Evolutionary conservation across 2,113 vertebrate genomes (phyloP).

Genomic region (Anoura caudifer): DNA sequence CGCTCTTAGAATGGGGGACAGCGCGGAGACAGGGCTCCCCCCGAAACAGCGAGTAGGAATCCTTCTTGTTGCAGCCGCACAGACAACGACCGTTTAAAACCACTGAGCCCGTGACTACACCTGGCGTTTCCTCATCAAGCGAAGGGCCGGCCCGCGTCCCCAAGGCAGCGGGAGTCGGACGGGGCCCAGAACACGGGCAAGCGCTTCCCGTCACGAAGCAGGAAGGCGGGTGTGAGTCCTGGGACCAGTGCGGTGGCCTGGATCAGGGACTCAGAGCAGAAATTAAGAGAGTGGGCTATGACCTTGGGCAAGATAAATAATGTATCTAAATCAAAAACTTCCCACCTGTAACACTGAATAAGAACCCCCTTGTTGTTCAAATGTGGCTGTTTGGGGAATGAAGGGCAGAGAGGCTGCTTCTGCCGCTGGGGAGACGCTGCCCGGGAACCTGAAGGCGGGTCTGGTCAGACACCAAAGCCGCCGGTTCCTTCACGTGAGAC

Average conservation of each 20-base stretch:
- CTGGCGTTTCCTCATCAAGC: background rate
- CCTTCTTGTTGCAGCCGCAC: too few species aligned
- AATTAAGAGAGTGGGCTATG: background rate
- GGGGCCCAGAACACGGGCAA: background rate
- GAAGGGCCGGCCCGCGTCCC: background rate
- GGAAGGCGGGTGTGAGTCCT: background rate
- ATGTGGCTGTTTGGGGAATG: background rate
- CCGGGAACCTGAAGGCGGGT: background rate
- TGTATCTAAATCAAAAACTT: background rate
- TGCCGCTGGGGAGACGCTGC: background rate
- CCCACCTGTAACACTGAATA: background rate
- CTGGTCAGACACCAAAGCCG: background rate
- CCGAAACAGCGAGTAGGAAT: background rate
- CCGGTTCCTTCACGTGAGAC: background rate
- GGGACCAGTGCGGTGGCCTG: background rate
- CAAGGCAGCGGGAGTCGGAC: background rate
- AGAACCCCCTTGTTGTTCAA: background rate
- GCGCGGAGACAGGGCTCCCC: background rate
- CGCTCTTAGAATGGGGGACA: background rate
- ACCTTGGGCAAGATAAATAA: background rate
- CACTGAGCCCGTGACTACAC: background rate
- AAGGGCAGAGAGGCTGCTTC: background rate
- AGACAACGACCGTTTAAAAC: background rate
- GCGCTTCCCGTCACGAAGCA: background rate
- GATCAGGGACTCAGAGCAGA: background rate